A percentile compares a stretch with the other conserved stretches of the same genome.
Conservation (phyloP, 2,888 invertebrate genomes). For the Anthoptus insignis region DNA sequence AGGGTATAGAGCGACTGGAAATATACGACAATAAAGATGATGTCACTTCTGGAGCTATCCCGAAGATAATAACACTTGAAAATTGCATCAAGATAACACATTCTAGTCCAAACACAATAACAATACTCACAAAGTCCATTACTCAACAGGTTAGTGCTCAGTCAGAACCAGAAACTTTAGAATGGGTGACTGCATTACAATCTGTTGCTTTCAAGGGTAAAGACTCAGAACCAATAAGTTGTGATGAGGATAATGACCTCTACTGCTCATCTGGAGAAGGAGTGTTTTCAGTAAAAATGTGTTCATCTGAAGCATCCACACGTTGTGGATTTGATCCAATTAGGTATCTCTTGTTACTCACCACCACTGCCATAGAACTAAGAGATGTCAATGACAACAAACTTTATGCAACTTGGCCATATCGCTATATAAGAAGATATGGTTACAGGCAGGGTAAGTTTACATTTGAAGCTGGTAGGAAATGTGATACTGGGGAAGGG, state of each 20-base stretch:
- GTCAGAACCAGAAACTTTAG: slow-evolving; percentile 90
- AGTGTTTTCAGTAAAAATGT: slow-evolving; percentile 92
- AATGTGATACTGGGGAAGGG: slow-evolving; percentile 95
- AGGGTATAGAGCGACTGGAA: slow-evolving; percentile 95
- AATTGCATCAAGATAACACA: slow-evolving; percentile 95
- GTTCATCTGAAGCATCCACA: slow-evolving; percentile 92
- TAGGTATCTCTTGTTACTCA: slow-evolving; percentile 91
- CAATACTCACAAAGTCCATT: slow-evolving; percentile 92
- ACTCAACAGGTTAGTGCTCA: slow-evolving; percentile 87
- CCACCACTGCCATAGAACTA: slow-evolving; percentile 92
- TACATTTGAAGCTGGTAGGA: slow-evolving; percentile 95
- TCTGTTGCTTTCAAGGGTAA: slow-evolving; percentile 93
- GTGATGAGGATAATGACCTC: slow-evolving; percentile 96
- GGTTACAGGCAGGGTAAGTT: slow-evolving; percentile 96
- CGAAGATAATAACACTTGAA: slow-evolving; percentile 94
- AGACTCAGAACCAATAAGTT: slow-evolving; percentile 85
- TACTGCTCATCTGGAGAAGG: slow-evolving; percentile 95
- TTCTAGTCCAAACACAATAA: slow-evolving; percentile 87
- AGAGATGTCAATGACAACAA: slow-evolving; percentile 89
- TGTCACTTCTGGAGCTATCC: slow-evolving; percentile 86
- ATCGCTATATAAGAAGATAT: slow-evolving; percentile 93
- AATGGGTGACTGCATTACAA: slow-evolving; percentile 94
- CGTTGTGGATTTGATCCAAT: slow-evolving; percentile 91
- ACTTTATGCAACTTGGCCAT: slow-evolving; percentile 93
- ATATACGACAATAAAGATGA: slow-evolving; percentile 94